Conservation (phyloP, 2,888 invertebrate genomes). For the Mesorhabditis sp. region DNA sequence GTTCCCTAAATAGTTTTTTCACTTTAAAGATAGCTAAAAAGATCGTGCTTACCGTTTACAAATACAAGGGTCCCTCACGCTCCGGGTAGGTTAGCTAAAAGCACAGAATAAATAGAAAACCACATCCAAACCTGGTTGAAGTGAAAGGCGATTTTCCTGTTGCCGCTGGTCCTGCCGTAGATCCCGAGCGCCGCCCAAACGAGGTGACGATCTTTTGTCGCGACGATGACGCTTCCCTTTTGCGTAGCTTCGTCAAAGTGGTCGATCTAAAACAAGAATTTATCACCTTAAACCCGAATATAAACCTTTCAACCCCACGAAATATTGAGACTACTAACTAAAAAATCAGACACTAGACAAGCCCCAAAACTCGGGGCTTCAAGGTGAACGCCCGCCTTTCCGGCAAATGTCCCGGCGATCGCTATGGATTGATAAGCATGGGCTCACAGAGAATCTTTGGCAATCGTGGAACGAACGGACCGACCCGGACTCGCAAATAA, state of each 20-base stretch:
- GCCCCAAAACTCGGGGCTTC: no score
- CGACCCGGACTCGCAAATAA: not conserved
- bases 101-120: no score
- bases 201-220: conserved; percentile 29
- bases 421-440: not conserved
- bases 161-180: conserved; percentile 36
- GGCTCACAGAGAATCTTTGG: not conserved
- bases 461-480: not conserved
- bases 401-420: not conserved
- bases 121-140: conserved; percentile 25
- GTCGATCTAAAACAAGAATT: conserved; percentile 25
- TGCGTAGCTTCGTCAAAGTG: conserved; percentile 26
- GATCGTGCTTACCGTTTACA: no score
- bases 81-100: no score
- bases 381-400: no score
- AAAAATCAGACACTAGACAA: no score
- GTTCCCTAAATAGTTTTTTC: no score
- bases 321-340: not conserved
- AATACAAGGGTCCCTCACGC: no score
- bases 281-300: not conserved
- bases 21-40: no score
- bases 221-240: conserved; percentile 36
- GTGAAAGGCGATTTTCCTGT: conserved; percentile 39
- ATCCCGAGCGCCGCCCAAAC: conserved; percentile 48
- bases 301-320: not conserved